Percentiles rank a stretch among this genome's conserved stretches.
Evolutionary conservation across 2,888 invertebrate species (phyloP).

Genomic region (Tachina lurida): DNA sequence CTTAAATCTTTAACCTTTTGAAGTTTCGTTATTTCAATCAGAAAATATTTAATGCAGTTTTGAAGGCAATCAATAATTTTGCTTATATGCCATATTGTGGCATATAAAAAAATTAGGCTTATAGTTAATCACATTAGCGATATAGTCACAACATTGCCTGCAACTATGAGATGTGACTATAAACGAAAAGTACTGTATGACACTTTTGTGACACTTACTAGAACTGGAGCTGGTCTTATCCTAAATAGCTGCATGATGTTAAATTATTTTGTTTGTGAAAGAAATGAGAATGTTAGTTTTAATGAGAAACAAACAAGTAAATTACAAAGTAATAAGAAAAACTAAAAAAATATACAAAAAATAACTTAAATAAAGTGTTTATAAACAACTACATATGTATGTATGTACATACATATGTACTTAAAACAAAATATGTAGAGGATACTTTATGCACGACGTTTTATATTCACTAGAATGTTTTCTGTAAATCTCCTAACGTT

Average conservation of each 20-base stretch:
- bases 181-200: no score
- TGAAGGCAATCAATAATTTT: no score
- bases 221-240: slow-evolving; percentile 98
- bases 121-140: no score
- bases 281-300: slow-evolving; percentile 75
- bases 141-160: no score
- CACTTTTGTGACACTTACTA: slow-evolving; percentile 89
- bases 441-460: not conserved
- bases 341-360: slow-evolving; percentile 14
- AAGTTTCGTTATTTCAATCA: no score
- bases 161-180: no score
- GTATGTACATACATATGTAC: not conserved
- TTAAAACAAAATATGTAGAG: not conserved
- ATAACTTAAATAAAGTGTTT: slow-evolving; percentile 29
- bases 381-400: slow-evolving; percentile 20
- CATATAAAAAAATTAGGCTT: no score
- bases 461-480: not conserved
- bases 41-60: no score
- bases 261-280: slow-evolving; percentile 62
- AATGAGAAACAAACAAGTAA: slow-evolving; percentile 75
- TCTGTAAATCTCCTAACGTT: no score
- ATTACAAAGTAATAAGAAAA: slow-evolving; percentile 60
- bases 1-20: no score
- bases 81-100: no score
- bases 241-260: slow-evolving; percentile 91